Base-by-base conservation (phyloP, 2,797 vertebrate species). In the Zenarchopterus dispar region DNA sequence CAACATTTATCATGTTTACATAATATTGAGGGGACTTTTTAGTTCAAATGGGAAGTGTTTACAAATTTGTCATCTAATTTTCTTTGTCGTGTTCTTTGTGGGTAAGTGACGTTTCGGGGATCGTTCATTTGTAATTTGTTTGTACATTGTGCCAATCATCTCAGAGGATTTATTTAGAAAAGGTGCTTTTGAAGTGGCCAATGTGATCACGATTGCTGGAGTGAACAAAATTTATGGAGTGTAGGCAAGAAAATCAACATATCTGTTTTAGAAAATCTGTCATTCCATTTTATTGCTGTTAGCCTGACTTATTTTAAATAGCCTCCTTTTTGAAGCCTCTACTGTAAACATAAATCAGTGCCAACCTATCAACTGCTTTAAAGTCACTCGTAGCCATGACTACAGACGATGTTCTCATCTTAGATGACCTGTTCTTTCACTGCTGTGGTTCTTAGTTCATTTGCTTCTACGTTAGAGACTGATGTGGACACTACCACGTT, bases 1-100 rank as follows among this genome's bases (percentile, higher is more conserved):
- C 89, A 91, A 90, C 88, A 86, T 90, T 84, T 89, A 92, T 89
- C 74, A 84, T 92, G 93, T 94, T 94, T 93, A 94, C 92, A 92
- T 85, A 76, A 82, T 88, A 73, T 88, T 81, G 88, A 87, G 77
- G 80, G 87, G 84, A 79, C 61, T 81, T 78, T 70, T 77, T 87
- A 68, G 83, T 83, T 77, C 22, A 70, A 87, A 86, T 77, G 77
- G 66, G 70, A 84, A 91, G 89, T 92, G 93, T 93, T 93, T 94
- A 92, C 91, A 93, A 76, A 88, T 89, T 82, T 74, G 68, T 59
- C 73, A 59, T 85, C 59, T 70, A 78, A 89, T 90, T 86, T 75
- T 66, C 52, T 28, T 75, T 47, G 68, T 79, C 75, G 67, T 60
- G 77, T 54, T 71, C 15, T 64, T 57, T 75, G 56, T 8, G 4